phyloP scores from a whole-genome alignment of 2,797 vertebrate species.

The Pipistrellus kuhlii region DNA sequence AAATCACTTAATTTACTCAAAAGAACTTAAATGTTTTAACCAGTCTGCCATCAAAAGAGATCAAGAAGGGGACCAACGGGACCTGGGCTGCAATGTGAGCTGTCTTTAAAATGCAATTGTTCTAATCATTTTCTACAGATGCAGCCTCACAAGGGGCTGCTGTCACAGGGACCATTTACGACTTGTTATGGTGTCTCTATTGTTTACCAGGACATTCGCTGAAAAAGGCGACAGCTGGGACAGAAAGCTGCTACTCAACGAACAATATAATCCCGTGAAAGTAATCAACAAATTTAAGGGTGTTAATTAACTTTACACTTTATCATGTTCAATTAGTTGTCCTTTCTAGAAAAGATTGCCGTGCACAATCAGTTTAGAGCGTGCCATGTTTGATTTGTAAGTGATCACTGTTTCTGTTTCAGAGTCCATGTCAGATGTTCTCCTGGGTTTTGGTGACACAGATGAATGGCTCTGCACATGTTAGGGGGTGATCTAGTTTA shows the following conservation, averaged over 20 bases:
- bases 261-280: conserved; percentile 94
- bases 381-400: conserved; percentile 95
- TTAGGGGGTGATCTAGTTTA: conserved; percentile 91
- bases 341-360: conserved; percentile 93
- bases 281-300: conserved; percentile 98
- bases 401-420: conserved; percentile 91
- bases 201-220: conserved; percentile 90
- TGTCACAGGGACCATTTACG: conserved; percentile 94
- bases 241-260: conserved; percentile 92
- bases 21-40: conserved; percentile 91
- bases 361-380: conserved; percentile 98
- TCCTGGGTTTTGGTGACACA: conserved; percentile 92
- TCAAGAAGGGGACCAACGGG: conserved; percentile 92
- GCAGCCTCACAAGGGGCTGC: conserved; percentile 94
- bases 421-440: conserved; percentile 90
- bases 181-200: conserved; percentile 94
- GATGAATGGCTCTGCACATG: conserved; percentile 92
- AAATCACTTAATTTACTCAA: conserved; percentile 91
- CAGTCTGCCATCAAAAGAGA: conserved; percentile 90
- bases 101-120: conserved; percentile 97
- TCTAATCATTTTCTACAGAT: conserved; percentile 98
- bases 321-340: conserved; percentile 99
- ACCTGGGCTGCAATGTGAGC: conserved; percentile 91
- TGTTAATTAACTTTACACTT: conserved; percentile 99
- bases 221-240: conserved; percentile 96